These are phyloP conservation scores for Pomacea canaliculata DNA, from an alignment of 2,888 invertebrate species.

Conservation along the genomic window DNA sequence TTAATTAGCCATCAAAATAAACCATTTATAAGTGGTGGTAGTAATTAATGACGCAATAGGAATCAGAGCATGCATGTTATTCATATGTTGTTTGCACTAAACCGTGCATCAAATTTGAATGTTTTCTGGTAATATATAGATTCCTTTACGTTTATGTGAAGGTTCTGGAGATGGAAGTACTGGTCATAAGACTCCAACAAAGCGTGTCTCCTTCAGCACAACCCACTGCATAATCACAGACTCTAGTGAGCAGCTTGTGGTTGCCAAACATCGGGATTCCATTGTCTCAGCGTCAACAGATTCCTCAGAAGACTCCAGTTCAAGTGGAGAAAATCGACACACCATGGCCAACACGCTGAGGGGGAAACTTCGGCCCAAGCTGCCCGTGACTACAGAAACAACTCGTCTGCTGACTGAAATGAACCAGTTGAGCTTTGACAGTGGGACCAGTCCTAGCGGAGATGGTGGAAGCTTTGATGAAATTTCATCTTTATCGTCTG, in stretches of 20 bases:
- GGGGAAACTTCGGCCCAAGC: slow-evolving; percentile 56
- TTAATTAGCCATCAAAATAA: no score
- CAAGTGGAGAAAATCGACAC: slow-evolving; percentile 57
- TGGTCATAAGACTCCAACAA: slow-evolving; percentile 54
- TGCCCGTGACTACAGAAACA: slow-evolving; percentile 62
- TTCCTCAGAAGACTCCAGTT: slow-evolving; percentile 61
- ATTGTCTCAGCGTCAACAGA: slow-evolving; percentile 63
- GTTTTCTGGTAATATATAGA: not conserved
- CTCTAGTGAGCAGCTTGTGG: slow-evolving; percentile 48
- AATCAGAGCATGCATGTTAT: not conserved
- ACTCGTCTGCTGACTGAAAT: slow-evolving; percentile 62
- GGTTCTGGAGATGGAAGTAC: slow-evolving; percentile 1
- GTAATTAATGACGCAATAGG: not conserved
- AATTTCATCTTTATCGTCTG: slow-evolving; percentile 22
- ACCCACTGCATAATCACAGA: slow-evolving; percentile 61
- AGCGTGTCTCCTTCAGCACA: slow-evolving; percentile 63
- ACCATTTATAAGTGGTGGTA: not conserved
- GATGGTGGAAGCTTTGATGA: slow-evolving; percentile 44
- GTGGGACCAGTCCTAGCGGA: slow-evolving; percentile 29
- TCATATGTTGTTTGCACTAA: not conserved
- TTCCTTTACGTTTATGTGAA: not conserved
- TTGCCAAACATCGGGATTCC: slow-evolving; percentile 56
- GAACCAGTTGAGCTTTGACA: slow-evolving; percentile 57
- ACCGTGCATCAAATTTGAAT: not conserved
- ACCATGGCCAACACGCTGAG: slow-evolving; percentile 40